Base-by-base conservation (phyloP, 2,797 vertebrate species). In the Octomys mimax region DNA sequence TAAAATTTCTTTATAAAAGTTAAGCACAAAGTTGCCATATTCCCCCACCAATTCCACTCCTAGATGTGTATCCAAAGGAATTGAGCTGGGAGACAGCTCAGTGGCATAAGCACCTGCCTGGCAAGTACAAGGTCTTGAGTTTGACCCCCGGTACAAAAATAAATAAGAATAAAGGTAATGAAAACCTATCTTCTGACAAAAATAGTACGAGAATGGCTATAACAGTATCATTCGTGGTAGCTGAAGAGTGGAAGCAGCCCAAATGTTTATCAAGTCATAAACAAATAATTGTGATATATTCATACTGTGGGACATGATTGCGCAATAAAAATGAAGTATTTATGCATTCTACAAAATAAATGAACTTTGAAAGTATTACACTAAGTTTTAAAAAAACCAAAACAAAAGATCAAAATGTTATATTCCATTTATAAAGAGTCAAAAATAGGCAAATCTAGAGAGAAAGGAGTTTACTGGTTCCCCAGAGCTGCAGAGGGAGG, bases 401-500 rank as follows among this genome's bases (percentile, higher is more conserved):
- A 5, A 4, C 39, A 14, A 16, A 46, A 26, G 42, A 39, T 61
- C 84, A 54, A 18, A n/a, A 54, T 11, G 16, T 22, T 79, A 85
- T 64, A 49, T 36, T 22, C 79, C 22, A 19, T 42, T 66, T 14
- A 46, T n/a, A 10, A 64, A 73, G 39, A 7, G 31, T 89, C 39
- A 57, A 6, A 52, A 36, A n/a, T 10, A 39, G 21, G 13, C 1
- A 54, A 70, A n/a, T 66, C 59, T 54, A 3, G 28, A 7, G 64
- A n/a, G 61, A 80, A 6, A 16, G 71, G 19, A 59, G 33, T 21
- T 46, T 28, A 5, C 31, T 46, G 46, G 68, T 49, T n/a, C 5
- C 36, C 9, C 33, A 11, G n/a, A 19, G n/a, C 16, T 24, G 7
- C 12, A 13, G 18, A 13, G 14, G 19, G 13, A 4, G 12, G 0